These are phyloP conservation scores for Ictidomys tridecemlineatus DNA, from an alignment of 2,113 vertebrate genomes.

Conservation along the genomic window DNA sequence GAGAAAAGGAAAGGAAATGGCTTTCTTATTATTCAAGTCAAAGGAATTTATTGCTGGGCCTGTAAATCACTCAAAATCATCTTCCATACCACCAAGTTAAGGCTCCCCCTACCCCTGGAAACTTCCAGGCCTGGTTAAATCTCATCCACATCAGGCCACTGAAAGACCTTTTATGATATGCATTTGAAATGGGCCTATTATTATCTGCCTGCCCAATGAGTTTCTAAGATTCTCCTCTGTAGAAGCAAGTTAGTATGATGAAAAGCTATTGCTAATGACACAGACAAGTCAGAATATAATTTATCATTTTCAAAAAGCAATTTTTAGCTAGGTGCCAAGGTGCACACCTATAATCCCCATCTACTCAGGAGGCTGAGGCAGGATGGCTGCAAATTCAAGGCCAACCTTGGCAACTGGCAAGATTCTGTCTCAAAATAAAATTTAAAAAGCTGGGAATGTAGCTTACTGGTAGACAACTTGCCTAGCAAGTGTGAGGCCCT, in stretches of 20 bases:
- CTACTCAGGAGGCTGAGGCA: background rate
- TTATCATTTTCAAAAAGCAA: background rate
- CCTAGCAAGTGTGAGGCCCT: no score
- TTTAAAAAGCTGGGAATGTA: background rate
- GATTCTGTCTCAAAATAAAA: background rate
- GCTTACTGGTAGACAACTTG: background rate
- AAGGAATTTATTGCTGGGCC: conserved; percentile 25
- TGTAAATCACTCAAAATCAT: conserved; percentile 22
- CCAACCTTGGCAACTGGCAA: no score
- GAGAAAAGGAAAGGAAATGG: conserved; percentile 42
- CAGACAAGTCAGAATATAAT: background rate
- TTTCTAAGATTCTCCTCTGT: background rate
- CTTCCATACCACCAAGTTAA: background rate
- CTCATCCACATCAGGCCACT: background rate
- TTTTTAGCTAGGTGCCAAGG: background rate
- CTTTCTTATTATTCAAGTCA: conserved; percentile 32
- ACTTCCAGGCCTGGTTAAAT: background rate
- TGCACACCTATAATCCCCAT: background rate
- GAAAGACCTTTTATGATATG: background rate
- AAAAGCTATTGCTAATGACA: background rate
- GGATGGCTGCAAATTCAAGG: no score
- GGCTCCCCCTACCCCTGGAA: background rate
- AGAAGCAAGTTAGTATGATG: background rate
- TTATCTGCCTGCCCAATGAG: background rate
- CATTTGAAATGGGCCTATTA: background rate